Conservation (phyloP, 2,113 vertebrate species). For the Ceyx melanurus region DNA sequence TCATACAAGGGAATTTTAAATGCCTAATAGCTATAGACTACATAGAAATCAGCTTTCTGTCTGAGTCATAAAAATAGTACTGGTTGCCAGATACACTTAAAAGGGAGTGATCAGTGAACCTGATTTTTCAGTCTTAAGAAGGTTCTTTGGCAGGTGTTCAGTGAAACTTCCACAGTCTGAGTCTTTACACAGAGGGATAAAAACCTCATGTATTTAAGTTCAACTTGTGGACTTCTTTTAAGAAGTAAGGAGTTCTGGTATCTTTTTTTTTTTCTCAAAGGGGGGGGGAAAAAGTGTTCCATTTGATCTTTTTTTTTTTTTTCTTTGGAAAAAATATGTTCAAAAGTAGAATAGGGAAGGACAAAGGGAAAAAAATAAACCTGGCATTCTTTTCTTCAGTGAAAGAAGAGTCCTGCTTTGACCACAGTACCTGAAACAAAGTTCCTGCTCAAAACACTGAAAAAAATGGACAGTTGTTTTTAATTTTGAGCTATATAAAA, state of each 20-base stretch:
- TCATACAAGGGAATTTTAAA: slow-evolving; percentile 26
- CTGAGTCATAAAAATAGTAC: slow-evolving; percentile 21
- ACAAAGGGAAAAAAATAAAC: background rate
- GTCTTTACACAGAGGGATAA: slow-evolving; percentile 4
- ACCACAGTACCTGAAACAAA: background rate
- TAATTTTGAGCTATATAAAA: background rate
- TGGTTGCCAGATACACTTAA: slow-evolving; percentile 35
- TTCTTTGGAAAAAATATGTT: background rate
- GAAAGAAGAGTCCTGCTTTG: background rate
- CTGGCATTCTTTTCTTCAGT: background rate
- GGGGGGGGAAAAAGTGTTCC: background rate
- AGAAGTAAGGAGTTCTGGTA: background rate
- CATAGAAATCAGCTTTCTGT: slow-evolving; percentile 12
- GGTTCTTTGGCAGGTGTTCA: background rate
- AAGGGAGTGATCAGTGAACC: slow-evolving; percentile 46
- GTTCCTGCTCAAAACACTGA: background rate
- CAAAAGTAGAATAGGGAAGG: background rate
- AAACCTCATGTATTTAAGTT: slow-evolving; percentile 7
- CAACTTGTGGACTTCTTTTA: slow-evolving; percentile 20
- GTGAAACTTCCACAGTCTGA: background rate
- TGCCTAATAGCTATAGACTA: background rate
- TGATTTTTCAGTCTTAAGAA: slow-evolving; percentile 25
- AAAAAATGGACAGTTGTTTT: background rate
- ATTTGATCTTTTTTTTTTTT: background rate
- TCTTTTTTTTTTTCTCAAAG: background rate